Evolutionary conservation across 2,888 invertebrate species (phyloP).

Genomic region (Neria commutata): DNA sequence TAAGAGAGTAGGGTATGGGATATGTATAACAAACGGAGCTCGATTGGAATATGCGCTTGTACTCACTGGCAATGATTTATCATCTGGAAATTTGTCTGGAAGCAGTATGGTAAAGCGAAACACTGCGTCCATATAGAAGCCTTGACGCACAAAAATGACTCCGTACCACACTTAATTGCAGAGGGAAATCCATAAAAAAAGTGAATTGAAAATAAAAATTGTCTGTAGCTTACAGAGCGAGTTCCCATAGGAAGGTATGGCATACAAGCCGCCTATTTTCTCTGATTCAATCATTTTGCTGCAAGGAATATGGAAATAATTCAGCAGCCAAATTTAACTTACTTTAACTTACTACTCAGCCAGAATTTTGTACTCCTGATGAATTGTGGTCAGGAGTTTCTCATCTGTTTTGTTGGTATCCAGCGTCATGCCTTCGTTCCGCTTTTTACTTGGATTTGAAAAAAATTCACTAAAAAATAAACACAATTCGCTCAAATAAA

Average conservation of each 20-base stretch:
- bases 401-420: slow-evolving; percentile 59
- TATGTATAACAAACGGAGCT: neutral
- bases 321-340: neutral
- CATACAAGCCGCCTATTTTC: slow-evolving; percentile 86
- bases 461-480: too few species aligned
- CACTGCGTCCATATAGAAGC: slow-evolving; percentile 86
- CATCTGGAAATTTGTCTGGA: slow-evolving; percentile 82
- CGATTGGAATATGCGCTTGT: neutral
- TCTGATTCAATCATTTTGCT: slow-evolving; percentile 86
- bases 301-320: slow-evolving; percentile 52
- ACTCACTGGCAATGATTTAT: slow-evolving; percentile 36
- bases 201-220: neutral
- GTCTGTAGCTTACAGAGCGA: slow-evolving; percentile 73
- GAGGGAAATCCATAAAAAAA: neutral
- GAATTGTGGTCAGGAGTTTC: slow-evolving; percentile 75
- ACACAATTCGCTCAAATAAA: too few species aligned
- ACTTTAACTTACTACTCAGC: slow-evolving; percentile 84
- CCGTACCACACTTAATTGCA: slow-evolving; percentile 55
- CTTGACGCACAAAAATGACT: slow-evolving; percentile 78
- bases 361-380: slow-evolving; percentile 88
- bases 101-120: slow-evolving; percentile 87
- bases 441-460: too few species aligned
- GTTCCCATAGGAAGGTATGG: slow-evolving; percentile 87
- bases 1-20: neutral
- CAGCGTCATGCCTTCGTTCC: slow-evolving; percentile 49